Evolutionary conservation across 2,113 vertebrate species (phyloP).

Genomic region (Psittacula cyanocephala): DNA sequence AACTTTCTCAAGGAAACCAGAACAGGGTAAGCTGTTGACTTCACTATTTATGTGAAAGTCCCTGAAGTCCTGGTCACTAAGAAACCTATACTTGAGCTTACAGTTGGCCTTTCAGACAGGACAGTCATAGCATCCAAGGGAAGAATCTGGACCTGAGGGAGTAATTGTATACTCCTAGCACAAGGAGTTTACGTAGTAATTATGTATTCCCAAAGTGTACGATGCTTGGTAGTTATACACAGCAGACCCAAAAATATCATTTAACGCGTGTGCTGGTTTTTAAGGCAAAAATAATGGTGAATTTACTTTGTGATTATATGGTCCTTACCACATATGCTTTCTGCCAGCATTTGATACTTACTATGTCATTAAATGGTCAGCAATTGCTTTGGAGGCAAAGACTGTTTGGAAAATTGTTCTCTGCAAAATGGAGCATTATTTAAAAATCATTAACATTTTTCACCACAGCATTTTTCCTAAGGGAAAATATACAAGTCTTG

Average conservation of each 20-base stretch:
- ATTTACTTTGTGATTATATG: constrained; percentile 75
- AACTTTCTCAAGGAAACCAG: neutral
- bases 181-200: constrained; percentile 50
- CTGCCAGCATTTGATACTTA: constrained; percentile 70
- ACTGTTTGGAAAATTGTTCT: constrained; percentile 52
- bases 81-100: neutral
- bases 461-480: constrained; percentile 58
- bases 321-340: constrained; percentile 65
- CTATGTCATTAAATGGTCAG: constrained; percentile 70
- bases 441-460: constrained; percentile 66
- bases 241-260: constrained; percentile 73
- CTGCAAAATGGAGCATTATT: constrained; percentile 60
- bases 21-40: neutral
- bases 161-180: constrained; percentile 66
- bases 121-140: constrained; percentile 30
- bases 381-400: constrained; percentile 64
- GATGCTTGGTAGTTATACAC: constrained; percentile 67
- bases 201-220: constrained; percentile 53
- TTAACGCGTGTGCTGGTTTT: constrained; percentile 78
- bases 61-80: neutral
- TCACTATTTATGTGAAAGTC: neutral
- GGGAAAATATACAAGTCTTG: constrained; percentile 8
- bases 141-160: constrained; percentile 42
- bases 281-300: constrained; percentile 75
- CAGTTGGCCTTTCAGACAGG: constrained; percentile 28